Evolutionary conservation across 1,140 invertebrate genomes (phyloP), one percentile per base, ranked within the genome.

Genomic region (Helicoverpa zea): DNA sequence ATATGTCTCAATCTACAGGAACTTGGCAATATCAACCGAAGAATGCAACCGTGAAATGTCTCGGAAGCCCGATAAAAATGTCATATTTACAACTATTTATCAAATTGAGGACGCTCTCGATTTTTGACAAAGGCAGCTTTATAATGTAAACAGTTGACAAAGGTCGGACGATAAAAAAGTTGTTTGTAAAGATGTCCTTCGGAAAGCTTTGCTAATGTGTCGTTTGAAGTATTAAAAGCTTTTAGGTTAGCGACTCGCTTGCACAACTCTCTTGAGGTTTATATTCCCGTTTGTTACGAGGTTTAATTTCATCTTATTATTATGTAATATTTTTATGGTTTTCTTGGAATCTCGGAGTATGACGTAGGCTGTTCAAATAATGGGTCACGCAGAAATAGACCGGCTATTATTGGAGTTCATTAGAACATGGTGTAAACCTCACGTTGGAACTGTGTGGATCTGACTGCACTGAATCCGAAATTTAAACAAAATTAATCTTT

Each of bases 351-450:
- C 84, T 80, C 83, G 79, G 72, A 79, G 47, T 81, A 77, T 80
- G 76, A 87, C 83, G 81, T 76, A 82, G 86, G 77, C 63, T 84
- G 83, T 83, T 85, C 78, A 85, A 79, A 89, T 87, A 92, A 91
- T 88, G 84, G 90, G 90, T 91, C 90, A 89, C n/a, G 51, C 85
- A 85, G 85, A 92, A 92, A 91, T 92, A 92, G 87, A 86, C 58
- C 47, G 61, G 79, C 64, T 87, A 90, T 88, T 90, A 88, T 87
- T 85, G 80, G 86, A 89, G 61, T 91, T 90, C 88, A 86, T 89
- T 86, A 87, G 90, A 86, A 82, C 76, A 86, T 84, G 72, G 80
- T 81, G 83, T 81, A 80, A 52, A 73, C 77, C 35, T 61, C 78
- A 47, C 79, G 76, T 59, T 72, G 81, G 49, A 29, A 76, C 64